Conservation (phyloP, 2,797 vertebrate species). For the Eremophila alpestris region DNA sequence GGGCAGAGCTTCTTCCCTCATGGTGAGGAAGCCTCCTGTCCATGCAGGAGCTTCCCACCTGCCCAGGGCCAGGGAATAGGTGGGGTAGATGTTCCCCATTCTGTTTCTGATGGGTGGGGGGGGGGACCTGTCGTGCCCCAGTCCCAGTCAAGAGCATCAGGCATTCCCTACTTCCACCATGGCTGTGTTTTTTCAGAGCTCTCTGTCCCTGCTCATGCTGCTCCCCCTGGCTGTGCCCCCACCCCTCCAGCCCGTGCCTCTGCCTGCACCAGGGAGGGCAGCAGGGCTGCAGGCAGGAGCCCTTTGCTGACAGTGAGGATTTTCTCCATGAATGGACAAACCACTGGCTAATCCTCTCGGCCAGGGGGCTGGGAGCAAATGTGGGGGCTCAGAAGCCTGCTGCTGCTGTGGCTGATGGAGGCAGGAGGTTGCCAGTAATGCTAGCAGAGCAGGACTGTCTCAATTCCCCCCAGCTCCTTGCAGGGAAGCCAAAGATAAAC, state of each 20-base stretch:
- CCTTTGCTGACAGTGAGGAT: constrained; percentile 37
- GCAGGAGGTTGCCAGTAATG: neutral
- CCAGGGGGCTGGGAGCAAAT: neutral
- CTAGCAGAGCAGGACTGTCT: neutral
- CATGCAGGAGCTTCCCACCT: neutral
- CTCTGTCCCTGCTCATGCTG: neutral
- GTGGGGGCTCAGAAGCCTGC: neutral
- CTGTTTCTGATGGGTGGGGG: neutral
- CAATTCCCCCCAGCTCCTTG: neutral
- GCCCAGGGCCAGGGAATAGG: neutral
- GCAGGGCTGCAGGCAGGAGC: neutral
- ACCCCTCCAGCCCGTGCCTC: neutral
- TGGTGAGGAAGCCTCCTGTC: neutral
- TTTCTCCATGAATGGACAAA: constrained; percentile 28
- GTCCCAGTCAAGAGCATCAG: neutral
- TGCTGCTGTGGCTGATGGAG: neutral
- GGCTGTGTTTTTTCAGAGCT: rapidly evolving
- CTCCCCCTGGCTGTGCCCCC: neutral
- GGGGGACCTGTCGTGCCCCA: rapidly evolving
- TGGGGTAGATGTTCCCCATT: neutral
- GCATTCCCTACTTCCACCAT: rapidly evolving
- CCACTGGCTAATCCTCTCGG: neutral
- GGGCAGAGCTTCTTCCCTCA: neutral
- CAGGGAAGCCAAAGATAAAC: neutral
- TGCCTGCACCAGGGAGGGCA: neutral